Conservation (phyloP, 2,888 invertebrate genomes). For the Chalcosyrphus nemorum region DNA sequence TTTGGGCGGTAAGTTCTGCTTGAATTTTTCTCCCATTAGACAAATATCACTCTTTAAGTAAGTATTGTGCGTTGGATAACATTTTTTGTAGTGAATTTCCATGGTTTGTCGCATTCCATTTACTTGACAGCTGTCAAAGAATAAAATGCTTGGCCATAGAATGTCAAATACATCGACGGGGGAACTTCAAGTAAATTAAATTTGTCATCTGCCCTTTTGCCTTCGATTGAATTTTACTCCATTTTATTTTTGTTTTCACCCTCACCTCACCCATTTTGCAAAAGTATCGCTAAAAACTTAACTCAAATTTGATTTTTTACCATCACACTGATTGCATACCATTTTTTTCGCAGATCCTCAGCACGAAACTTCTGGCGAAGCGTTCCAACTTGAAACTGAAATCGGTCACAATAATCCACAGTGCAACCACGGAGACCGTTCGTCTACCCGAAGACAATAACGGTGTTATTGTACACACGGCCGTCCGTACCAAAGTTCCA, state of each 20-base stretch:
- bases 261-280: neutral
- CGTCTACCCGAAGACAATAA: constrained; percentile 90
- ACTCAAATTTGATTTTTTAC: neutral
- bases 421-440: constrained; percentile 94
- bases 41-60: too few species aligned
- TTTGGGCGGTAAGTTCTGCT: too few species aligned
- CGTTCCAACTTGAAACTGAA: constrained; percentile 91
- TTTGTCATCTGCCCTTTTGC: too few species aligned
- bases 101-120: too few species aligned
- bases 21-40: too few species aligned
- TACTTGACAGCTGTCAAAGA: too few species aligned
- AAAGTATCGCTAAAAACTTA: constrained; percentile 10
- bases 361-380: constrained; percentile 91
- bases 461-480: constrained; percentile 91
- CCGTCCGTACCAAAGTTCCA: constrained; percentile 92
- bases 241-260: neutral
- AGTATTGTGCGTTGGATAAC: too few species aligned
- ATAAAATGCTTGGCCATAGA: too few species aligned
- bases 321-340: constrained; percentile 23
- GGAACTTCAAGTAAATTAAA: too few species aligned
- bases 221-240: too few species aligned
- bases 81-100: too few species aligned
- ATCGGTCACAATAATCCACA: constrained; percentile 94
- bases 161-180: too few species aligned
- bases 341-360: constrained; percentile 86